Conservation (phyloP, 2,888 invertebrate species). For the Amiota communis region DNA sequence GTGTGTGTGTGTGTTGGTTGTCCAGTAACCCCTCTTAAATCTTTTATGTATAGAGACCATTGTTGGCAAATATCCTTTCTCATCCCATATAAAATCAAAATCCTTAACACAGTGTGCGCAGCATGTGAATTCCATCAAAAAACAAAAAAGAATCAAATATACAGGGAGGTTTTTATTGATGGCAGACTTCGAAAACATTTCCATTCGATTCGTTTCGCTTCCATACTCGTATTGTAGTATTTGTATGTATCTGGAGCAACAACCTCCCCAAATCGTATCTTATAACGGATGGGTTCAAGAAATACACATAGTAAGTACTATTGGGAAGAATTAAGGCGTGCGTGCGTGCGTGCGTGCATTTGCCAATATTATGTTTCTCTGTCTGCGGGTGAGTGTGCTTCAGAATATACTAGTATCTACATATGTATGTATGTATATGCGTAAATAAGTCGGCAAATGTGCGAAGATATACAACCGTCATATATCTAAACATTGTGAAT, state of each 20-base stretch:
- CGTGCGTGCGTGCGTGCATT: slow-evolving; percentile 24
- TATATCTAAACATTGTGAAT: slow-evolving; percentile 52
- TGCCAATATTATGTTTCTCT: slow-evolving; percentile 37
- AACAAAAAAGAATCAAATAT: too few relatives aligned
- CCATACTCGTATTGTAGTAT: too few relatives aligned
- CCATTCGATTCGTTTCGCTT: slow-evolving; percentile 15
- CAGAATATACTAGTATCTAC: not conserved
- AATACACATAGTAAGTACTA: not conserved
- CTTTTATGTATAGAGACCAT: too few relatives aligned
- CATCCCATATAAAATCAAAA: too few relatives aligned
- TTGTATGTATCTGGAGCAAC: slow-evolving; percentile 53
- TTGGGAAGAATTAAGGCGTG: not conserved
- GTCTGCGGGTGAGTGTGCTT: slow-evolving; percentile 5
- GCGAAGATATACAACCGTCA: slow-evolving; percentile 61
- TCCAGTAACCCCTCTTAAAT: too few relatives aligned
- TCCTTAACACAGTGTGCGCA: too few relatives aligned
- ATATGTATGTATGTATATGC: slow-evolving; percentile 31
- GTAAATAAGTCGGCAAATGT: slow-evolving; percentile 45
- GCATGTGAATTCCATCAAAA: too few relatives aligned
- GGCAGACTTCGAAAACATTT: not conserved
- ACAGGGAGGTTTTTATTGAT: not conserved
- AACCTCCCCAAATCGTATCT: slow-evolving; percentile 43
- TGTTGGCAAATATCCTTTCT: too few relatives aligned
- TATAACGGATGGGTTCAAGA: not conserved
- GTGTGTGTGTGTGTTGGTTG: too few relatives aligned